A percentile compares a stretch with the other conserved stretches of the same genome.
phyloP scores from a whole-genome alignment of 1,140 invertebrate species.

The Caerostris extrusa region DNA sequence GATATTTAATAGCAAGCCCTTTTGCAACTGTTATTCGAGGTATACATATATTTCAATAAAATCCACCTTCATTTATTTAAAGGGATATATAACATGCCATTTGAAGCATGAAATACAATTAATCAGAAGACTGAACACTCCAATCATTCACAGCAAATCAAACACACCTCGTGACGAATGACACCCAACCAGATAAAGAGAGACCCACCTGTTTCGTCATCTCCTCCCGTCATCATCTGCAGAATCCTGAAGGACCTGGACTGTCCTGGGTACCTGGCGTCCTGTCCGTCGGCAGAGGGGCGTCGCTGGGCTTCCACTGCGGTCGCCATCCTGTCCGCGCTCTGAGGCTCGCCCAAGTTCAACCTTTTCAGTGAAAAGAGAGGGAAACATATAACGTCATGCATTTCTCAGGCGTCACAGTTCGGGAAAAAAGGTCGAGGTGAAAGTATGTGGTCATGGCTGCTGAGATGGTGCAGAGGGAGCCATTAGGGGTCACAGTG shows the following conservation, averaged over 20 bases:
- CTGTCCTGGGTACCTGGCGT: slow-evolving; percentile 61
- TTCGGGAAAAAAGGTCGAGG: slow-evolving; percentile 58
- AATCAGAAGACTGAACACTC: no score
- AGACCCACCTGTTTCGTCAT: slow-evolving; percentile 63
- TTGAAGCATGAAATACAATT: no score
- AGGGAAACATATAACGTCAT: slow-evolving; percentile 14
- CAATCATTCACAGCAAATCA: no score
- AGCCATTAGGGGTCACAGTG: slow-evolving; percentile 28
- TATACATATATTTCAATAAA: no score
- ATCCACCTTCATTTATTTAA: no score
- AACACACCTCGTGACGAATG: no score
- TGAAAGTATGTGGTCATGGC: slow-evolving; percentile 19
- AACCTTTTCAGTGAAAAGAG: slow-evolving; percentile 43
- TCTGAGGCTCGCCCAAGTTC: slow-evolving; percentile 62
- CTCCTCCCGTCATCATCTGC: slow-evolving; percentile 88
- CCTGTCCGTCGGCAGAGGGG: slow-evolving; percentile 21
- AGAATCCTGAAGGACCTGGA: slow-evolving; percentile 88
- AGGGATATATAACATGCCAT: no score
- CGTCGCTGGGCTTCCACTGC: slow-evolving; percentile 54
- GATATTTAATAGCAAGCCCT: no score
- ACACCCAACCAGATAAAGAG: no score
- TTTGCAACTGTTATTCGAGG: no score
- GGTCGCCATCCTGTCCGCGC: slow-evolving; percentile 51
- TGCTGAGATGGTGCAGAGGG: not conserved
- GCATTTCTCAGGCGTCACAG: slow-evolving; percentile 28